Conservation (phyloP, 2,888 invertebrate genomes). For the Aspidiotus destructor region DNA sequence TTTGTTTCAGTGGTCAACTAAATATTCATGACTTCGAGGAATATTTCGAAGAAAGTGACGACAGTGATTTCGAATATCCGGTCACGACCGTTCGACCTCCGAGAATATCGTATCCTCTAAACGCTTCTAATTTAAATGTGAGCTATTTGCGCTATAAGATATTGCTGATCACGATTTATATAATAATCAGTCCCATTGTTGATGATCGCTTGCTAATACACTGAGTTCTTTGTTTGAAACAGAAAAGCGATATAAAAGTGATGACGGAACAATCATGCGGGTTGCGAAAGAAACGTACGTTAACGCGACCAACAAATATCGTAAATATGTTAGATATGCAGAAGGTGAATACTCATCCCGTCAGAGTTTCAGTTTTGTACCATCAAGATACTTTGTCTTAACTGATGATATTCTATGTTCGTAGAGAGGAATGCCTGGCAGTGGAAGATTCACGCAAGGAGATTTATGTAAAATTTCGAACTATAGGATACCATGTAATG, state of each 20-base stretch:
- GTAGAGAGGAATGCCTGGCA: constrained; percentile 29
- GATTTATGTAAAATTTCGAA: constrained; percentile 26
- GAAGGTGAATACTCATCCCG: constrained; percentile 1
- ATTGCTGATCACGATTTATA: too few species aligned
- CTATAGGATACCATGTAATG: constrained; percentile 21
- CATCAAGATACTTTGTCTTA: not conserved
- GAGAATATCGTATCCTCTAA: constrained; percentile 16
- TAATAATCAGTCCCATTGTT: too few species aligned
- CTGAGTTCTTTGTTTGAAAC: not conserved
- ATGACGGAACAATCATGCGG: constrained; percentile 43
- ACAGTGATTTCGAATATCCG: constrained; percentile 26
- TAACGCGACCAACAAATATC: constrained; percentile 21
- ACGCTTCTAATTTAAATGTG: constrained; percentile 21
- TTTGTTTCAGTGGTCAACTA: constrained; percentile 24
- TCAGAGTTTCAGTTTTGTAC: not conserved
- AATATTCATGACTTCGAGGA: constrained; percentile 14
- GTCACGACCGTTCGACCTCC: constrained; percentile 20
- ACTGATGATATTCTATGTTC: not conserved
- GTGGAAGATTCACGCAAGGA: constrained; percentile 25
- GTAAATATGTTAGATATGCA: constrained; percentile 33
- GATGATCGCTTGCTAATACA: too few species aligned
- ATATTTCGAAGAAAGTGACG: constrained; percentile 27
- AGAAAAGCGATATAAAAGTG: constrained; percentile 42
- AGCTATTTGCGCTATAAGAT: not conserved
- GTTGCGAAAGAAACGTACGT: constrained; percentile 21